These are phyloP conservation scores for Eremophila alpestris DNA, from an alignment of 2,797 vertebrate genomes.

Conservation along the genomic window DNA sequence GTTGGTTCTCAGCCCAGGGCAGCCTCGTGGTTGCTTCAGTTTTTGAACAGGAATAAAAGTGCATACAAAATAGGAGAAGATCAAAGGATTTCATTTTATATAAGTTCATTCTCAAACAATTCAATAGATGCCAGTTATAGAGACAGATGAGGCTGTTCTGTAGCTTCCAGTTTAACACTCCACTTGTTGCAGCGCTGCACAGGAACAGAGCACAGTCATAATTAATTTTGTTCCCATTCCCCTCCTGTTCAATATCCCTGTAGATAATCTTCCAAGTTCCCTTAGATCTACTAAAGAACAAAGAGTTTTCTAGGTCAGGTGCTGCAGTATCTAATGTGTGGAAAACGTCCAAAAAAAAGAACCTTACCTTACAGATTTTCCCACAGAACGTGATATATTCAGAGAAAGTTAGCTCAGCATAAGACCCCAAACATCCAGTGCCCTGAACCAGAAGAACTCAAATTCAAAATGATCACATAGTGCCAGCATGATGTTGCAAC, in stretches of 20 bases:
- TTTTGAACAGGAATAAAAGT: neutral
- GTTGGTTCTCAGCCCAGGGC: neutral
- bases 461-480: neutral
- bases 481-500: neutral
- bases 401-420: neutral
- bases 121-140: neutral
- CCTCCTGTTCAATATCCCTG: neutral
- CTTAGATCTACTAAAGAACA: neutral
- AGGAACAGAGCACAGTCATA: neutral
- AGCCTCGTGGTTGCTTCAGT: neutral
- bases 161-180: neutral
- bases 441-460: neutral
- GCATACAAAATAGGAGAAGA: neutral
- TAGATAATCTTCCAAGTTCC: neutral
- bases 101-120: neutral
- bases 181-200: neutral
- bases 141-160: neutral
- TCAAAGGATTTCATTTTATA: neutral
- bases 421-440: neutral
- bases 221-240: neutral
- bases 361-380: neutral
- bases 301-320: neutral
- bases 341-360: neutral
- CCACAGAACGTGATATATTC: neutral
- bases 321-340: neutral